These are phyloP conservation scores for Lanistes nyassanus DNA, from an alignment of 1,140 invertebrate genomes.

Conservation along the genomic window DNA sequence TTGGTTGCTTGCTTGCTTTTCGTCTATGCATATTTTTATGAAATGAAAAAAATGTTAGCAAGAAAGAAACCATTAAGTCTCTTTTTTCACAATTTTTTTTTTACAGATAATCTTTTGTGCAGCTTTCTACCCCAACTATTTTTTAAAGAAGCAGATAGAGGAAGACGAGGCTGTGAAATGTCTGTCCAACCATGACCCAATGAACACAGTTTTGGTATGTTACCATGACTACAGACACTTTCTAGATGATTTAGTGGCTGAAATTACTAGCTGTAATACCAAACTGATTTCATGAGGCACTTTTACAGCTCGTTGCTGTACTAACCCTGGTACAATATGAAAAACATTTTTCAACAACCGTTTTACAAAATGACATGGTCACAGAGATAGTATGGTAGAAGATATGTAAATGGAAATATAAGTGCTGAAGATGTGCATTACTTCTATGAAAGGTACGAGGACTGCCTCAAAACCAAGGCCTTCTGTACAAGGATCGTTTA, in stretches of 20 bases:
- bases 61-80: too few relatives aligned
- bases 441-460: constrained; percentile 70
- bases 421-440: too few relatives aligned
- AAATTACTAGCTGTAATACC: too few relatives aligned
- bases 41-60: too few relatives aligned
- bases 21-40: neutral
- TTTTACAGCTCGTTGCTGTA: too few relatives aligned
- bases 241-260: too few relatives aligned
- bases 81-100: constrained; percentile 20
- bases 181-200: constrained; percentile 79
- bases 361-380: neutral
- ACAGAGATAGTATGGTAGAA: neutral
- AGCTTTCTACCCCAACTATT: constrained; percentile 94
- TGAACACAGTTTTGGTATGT: constrained; percentile 80
- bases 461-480: constrained; percentile 76
- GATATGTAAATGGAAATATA: neutral
- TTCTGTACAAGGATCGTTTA: constrained; percentile 72
- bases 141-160: constrained; percentile 73
- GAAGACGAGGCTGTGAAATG: constrained; percentile 74
- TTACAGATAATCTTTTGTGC: constrained; percentile 78
- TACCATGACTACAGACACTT: too few relatives aligned
- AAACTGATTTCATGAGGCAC: too few relatives aligned
- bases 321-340: too few relatives aligned
- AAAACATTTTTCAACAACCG: neutral
- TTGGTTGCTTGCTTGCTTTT: neutral